Evolutionary conservation across 2,113 vertebrate species (phyloP).

Genomic region (Phylloscopus trochilus): DNA sequence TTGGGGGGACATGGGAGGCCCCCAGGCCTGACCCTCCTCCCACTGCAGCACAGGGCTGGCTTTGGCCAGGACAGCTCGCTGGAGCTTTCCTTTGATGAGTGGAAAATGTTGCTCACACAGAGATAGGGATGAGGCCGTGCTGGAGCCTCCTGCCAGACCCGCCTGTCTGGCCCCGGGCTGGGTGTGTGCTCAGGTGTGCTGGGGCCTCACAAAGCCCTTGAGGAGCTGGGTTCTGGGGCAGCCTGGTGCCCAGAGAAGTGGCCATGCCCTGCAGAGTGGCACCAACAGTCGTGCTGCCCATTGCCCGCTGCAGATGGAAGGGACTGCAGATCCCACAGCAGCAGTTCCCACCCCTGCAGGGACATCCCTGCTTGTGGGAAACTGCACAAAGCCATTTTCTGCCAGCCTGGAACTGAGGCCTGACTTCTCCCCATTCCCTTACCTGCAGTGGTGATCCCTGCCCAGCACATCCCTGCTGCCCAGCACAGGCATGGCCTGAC

Average conservation of each 20-base stretch:
- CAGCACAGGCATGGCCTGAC: rapidly evolving
- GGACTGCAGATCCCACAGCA: rapidly evolving
- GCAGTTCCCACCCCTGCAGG: rapidly evolving
- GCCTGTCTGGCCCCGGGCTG: rapidly evolving
- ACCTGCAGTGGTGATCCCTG: rapidly evolving
- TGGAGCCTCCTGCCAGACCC: not conserved
- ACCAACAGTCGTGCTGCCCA: not conserved
- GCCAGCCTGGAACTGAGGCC: not conserved
- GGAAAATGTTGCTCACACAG: not conserved
- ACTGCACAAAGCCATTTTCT: not conserved
- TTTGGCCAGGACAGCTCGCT: not conserved
- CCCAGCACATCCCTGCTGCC: not conserved
- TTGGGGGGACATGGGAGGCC: not conserved
- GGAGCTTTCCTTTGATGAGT: not conserved
- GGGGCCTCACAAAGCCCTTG: rapidly evolving
- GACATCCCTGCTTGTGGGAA: not conserved
- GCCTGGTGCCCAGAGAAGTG: rapidly evolving
- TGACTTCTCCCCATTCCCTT: not conserved
- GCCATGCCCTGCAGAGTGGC: not conserved
- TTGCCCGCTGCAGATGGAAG: rapidly evolving
- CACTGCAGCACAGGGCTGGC: rapidly evolving
- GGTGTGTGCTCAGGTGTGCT: not conserved
- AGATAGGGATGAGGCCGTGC: not conserved
- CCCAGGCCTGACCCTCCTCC: not conserved
- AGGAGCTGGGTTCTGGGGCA: not conserved